Evolutionary conservation across 23 tunicate species (phyloP), one percentile per base, ranked within the genome.

Genomic region (Diplosoma virens): DNA sequence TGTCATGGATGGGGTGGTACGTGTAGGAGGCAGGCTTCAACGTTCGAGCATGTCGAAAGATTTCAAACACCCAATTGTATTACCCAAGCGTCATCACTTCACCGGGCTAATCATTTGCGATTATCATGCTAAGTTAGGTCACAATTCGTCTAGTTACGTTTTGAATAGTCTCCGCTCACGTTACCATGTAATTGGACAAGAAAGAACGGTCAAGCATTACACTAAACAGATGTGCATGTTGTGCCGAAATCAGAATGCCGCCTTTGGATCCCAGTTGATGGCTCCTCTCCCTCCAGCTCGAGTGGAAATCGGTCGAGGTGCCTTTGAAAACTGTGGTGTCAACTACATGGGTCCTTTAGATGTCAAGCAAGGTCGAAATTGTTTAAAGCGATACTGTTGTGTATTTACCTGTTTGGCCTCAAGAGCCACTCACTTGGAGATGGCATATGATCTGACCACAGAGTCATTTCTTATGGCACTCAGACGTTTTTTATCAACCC

Each of bases 361-460:
- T 3, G 74, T 67, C 27, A 67, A 25, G 24, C 28, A n/a, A 14
- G 52, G 14, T 29, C 27, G 74, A 6, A 67, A 27, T 27, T n/a
- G 4, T 16, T 28, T 67, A 9, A 67, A 67, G 28, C 74, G 74
- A 11, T 67, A 67, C 28, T 35, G 74, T 36, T 67, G 74, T 23
- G 25, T 67, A 11, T 67, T 67, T 67, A 66, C 83, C 24, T 78
- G 83, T 27, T 23, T 78, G 71, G 75, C 75, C 14, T 60, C 83
- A 21, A 24, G 83, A n/a, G 83, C 83, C 17, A 36, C 64, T 18
- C 75, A 78, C 31, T 25, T 78, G n/a, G 83, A 78, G 29, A 50
- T 65, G 32, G 77, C 76, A 25, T 41, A 78, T 41, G 33, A 31
- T 25, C 83, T 78, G 4, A 41, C 71, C 16, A 78, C 83, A 5